phyloP scores from a whole-genome alignment of 2,797 vertebrate species.

The Etheostoma perlongum region DNA sequence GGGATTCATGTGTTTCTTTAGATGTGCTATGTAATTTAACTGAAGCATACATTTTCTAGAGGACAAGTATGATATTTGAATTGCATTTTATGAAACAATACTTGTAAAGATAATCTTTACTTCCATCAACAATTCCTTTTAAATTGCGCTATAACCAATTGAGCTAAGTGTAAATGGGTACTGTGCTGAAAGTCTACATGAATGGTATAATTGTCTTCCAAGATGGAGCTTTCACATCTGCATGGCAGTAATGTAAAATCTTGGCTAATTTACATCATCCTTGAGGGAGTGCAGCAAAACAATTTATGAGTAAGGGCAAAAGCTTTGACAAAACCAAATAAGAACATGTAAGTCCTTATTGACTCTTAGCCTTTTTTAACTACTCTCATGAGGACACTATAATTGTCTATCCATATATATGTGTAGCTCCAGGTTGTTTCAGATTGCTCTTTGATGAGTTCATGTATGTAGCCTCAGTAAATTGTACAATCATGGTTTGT shows the following conservation, averaged over 20 bases:
- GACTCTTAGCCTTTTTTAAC: slow-evolving; percentile 83
- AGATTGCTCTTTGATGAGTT: slow-evolving; percentile 76
- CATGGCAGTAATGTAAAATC: slow-evolving; percentile 65
- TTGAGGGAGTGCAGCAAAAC: slow-evolving; percentile 78
- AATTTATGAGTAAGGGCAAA: slow-evolving; percentile 74
- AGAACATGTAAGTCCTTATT: slow-evolving; percentile 83
- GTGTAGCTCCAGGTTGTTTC: slow-evolving; percentile 79
- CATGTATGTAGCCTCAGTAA: slow-evolving; percentile 56
- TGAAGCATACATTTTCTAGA: not conserved
- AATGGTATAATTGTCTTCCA: slow-evolving; percentile 64
- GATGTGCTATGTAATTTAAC: slow-evolving; percentile 19
- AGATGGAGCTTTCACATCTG: slow-evolving; percentile 57
- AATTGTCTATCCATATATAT: slow-evolving; percentile 78
- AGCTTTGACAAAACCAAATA: slow-evolving; percentile 77
- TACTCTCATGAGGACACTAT: slow-evolving; percentile 76
- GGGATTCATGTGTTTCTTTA: slow-evolving; percentile 28
- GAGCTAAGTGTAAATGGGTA: slow-evolving; percentile 57
- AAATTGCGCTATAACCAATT: slow-evolving; percentile 39
- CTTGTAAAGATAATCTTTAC: slow-evolving; percentile 32
- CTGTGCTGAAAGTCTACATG: slow-evolving; percentile 41
- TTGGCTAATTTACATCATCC: slow-evolving; percentile 77
- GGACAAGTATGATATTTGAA: slow-evolving; percentile 35
- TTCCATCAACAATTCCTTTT: slow-evolving; percentile 41
- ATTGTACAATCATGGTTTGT: slow-evolving; percentile 54
- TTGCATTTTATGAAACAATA: slow-evolving; percentile 38